These are phyloP conservation scores for Anguilla rostrata DNA, from an alignment of 2,113 vertebrate species.

Conservation along the genomic window DNA sequence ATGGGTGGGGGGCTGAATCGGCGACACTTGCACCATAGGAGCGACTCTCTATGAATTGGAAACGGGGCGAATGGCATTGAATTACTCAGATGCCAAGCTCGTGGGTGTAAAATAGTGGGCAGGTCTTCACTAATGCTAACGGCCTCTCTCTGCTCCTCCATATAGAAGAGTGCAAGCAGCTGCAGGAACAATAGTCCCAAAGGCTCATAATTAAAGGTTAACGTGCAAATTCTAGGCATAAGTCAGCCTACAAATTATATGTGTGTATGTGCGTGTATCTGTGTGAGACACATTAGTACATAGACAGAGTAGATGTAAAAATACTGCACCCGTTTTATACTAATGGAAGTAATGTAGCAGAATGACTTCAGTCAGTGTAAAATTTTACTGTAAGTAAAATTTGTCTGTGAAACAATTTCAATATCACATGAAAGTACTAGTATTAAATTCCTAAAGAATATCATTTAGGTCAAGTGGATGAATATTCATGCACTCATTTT, in stretches of 20 bases:
- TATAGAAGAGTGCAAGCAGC: not conserved
- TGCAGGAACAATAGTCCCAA: conserved; percentile 6
- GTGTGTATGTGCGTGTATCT: not conserved
- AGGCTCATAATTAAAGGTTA: conserved; percentile 1
- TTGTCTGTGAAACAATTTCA: not conserved
- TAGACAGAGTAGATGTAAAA: not conserved
- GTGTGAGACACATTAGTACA: not conserved
- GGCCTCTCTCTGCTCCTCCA: not conserved
- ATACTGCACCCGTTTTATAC: too few species aligned
- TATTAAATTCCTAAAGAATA: not conserved
- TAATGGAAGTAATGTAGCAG: too few species aligned
- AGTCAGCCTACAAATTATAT: not conserved
- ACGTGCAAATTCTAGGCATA: not conserved
- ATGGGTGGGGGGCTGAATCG: not conserved
- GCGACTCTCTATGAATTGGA: not conserved
- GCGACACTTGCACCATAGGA: not conserved
- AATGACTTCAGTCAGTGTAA: too few species aligned
- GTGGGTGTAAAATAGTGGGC: not conserved
- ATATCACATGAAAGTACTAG: not conserved
- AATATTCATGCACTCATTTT: not conserved
- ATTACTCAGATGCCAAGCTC: not conserved
- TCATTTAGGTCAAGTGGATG: not conserved
- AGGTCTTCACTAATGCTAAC: not conserved
- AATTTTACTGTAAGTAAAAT: too few species aligned
- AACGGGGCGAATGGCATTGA: conserved; percentile 10